Percentiles rank a stretch among this genome's conserved stretches.
phyloP scores from a whole-genome alignment of 2,113 vertebrate species.

The Chaetorhynchus papuensis region DNA sequence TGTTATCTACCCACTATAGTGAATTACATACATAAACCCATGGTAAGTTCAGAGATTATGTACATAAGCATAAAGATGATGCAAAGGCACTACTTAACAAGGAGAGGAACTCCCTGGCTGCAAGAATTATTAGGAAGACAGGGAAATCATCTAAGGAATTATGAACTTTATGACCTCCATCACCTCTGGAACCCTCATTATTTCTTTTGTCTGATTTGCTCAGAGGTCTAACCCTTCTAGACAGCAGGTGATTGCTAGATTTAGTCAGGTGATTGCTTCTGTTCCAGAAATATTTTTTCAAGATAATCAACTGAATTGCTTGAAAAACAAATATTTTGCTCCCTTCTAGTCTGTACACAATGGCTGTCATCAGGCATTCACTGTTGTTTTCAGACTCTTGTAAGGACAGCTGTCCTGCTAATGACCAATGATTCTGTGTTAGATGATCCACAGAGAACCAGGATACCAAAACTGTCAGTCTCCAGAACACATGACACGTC shows the following conservation, averaged over 20 bases:
- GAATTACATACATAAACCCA: fast-evolving
- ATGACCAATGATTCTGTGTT: neutral
- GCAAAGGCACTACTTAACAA: neutral
- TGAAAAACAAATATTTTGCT: neutral
- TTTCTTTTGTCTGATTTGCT: neutral
- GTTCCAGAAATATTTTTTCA: neutral
- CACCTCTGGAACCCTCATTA: neutral
- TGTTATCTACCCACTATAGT: neutral
- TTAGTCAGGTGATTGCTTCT: neutral
- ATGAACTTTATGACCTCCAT: neutral
- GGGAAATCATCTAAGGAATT: neutral
- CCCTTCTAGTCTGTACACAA: neutral
- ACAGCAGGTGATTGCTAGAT: neutral
- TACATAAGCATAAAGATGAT: neutral
- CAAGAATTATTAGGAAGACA: neutral
- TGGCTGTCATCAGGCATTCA: neutral
- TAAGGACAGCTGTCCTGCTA: neutral
- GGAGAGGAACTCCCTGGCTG: neutral
- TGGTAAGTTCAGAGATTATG: neutral
- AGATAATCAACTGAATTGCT: neutral
- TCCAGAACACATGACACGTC: neutral
- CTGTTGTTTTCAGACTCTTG: neutral
- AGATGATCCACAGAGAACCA: neutral
- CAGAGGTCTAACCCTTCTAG: neutral
- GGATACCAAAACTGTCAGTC: fast-evolving